Evolutionary conservation across 2,888 invertebrate genomes (phyloP).

Genomic region (Drosophila meridiana): DNA sequence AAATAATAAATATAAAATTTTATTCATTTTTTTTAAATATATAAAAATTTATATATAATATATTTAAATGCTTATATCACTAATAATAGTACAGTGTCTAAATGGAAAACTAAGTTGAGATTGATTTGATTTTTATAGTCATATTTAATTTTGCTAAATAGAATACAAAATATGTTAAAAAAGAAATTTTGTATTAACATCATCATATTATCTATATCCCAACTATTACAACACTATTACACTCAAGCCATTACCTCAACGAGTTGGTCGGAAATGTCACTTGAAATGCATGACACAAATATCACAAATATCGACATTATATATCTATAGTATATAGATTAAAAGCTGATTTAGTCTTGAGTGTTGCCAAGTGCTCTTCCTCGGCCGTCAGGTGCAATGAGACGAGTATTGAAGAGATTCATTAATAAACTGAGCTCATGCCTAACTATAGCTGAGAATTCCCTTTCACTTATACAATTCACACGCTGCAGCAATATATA

Average conservation of each 20-base stretch:
- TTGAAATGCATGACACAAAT: not conserved
- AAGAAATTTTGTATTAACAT: no score
- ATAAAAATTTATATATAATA: no score
- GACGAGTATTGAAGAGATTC: slow-evolving; percentile 38
- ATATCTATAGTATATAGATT: slow-evolving; percentile 7
- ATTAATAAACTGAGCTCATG: slow-evolving; percentile 65
- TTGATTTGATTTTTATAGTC: no score
- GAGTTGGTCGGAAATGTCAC: slow-evolving; percentile 2
- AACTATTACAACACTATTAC: not conserved
- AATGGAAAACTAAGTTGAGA: no score
- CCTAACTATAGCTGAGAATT: slow-evolving; percentile 46
- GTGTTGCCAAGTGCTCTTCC: slow-evolving; percentile 9
- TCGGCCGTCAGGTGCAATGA: slow-evolving; percentile 25
- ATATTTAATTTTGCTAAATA: no score
- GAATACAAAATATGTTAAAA: no score
- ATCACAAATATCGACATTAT: not conserved
- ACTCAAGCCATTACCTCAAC: not conserved
- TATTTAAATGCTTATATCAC: no score
- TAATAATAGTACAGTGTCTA: no score
- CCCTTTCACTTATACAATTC: slow-evolving; percentile 66
- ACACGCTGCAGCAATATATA: slow-evolving; percentile 26
- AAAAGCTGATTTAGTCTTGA: slow-evolving; percentile 3
- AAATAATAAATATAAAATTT: no score
- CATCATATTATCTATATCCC: no score
- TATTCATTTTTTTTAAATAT: no score